These are phyloP conservation scores for Heterotis niloticus DNA, from an alignment of 2,113 vertebrate genomes.

Conservation along the genomic window DNA sequence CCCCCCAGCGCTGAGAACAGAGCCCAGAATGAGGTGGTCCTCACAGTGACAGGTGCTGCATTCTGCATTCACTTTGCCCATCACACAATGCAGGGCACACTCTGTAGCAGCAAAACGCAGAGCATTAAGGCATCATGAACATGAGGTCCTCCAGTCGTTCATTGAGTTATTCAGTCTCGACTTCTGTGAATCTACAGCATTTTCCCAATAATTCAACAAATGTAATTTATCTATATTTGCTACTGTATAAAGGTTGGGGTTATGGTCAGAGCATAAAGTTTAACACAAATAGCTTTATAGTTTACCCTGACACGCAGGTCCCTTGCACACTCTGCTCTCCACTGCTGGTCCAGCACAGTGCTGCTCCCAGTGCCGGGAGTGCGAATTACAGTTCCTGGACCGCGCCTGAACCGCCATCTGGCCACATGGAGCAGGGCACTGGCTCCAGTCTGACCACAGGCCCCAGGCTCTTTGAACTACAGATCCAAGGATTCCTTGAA, in stretches of 20 bases:
- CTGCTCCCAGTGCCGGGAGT: conserved; percentile 47
- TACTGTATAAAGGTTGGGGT: too few species aligned
- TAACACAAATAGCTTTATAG: not conserved
- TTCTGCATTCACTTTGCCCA: conserved; percentile 78
- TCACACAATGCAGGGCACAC: conserved; percentile 76
- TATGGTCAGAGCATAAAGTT: not conserved
- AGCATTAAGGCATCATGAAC: too few species aligned
- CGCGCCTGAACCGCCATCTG: conserved; percentile 77
- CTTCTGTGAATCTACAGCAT: too few species aligned
- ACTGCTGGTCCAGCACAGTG: conserved; percentile 74
- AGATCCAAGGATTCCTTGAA: conserved; percentile 53
- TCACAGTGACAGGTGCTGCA: conserved; percentile 84
- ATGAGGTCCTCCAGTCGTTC: too few species aligned
- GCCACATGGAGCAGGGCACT: conserved; percentile 78
- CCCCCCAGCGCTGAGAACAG: conserved; percentile 75
- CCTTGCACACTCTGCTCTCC: conserved; percentile 75
- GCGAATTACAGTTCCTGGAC: conserved; percentile 73
- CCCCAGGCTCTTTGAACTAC: conserved; percentile 70
- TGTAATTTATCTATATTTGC: too few species aligned
- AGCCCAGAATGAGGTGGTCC: conserved; percentile 76
- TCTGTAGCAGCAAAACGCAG: conserved; percentile 50
- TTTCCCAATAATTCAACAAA: too few species aligned
- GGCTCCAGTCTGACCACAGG: conserved; percentile 83
- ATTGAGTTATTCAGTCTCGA: too few species aligned
- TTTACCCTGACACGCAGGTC: conserved; percentile 69